Percentiles rank a stretch among this genome's conserved stretches.
Conservation (phyloP, 2,113 vertebrate genomes). For the Mobula birostris region DNA sequence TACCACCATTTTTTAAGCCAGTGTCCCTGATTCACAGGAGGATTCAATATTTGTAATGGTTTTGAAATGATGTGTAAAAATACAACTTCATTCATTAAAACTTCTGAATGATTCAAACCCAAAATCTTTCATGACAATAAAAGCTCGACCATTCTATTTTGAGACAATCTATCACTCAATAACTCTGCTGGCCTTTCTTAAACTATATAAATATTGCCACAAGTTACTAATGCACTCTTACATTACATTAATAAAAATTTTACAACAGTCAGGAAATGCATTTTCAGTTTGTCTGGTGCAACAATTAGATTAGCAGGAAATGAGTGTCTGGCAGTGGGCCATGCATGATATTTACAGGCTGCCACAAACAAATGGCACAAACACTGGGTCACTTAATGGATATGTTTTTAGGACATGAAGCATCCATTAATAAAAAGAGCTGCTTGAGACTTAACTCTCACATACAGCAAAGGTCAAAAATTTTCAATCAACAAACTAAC, state of each 20-base stretch:
- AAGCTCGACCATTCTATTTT: slow-evolving; percentile 6
- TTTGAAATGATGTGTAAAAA: not conserved
- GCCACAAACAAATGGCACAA: slow-evolving; percentile 33
- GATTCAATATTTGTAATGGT: not conserved
- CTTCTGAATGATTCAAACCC: slow-evolving; percentile 25
- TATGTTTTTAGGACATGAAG: slow-evolving; percentile 31
- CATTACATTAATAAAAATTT: slow-evolving; percentile 65
- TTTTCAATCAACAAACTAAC: not conserved
- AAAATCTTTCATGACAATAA: slow-evolving; percentile 17
- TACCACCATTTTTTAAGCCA: not conserved
- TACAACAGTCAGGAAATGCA: slow-evolving; percentile 68
- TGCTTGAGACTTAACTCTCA: slow-evolving; percentile 24
- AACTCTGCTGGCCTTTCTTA: slow-evolving; percentile 26
- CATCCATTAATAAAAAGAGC: slow-evolving; percentile 34
- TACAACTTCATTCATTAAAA: slow-evolving; percentile 33
- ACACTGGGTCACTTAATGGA: slow-evolving; percentile 35
- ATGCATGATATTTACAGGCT: slow-evolving; percentile 50
- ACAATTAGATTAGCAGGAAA: slow-evolving; percentile 67
- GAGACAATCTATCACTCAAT: slow-evolving; percentile 31
- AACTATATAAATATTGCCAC: slow-evolving; percentile 42
- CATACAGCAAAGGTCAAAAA: not conserved
- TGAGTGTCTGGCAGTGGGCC: slow-evolving; percentile 57
- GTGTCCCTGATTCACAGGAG: not conserved
- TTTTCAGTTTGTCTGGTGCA: slow-evolving; percentile 63
- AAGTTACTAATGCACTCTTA: slow-evolving; percentile 56